These are phyloP conservation scores for Tetragnatha versicolor DNA, from an alignment of 1,140 invertebrate species.

Conservation along the genomic window DNA sequence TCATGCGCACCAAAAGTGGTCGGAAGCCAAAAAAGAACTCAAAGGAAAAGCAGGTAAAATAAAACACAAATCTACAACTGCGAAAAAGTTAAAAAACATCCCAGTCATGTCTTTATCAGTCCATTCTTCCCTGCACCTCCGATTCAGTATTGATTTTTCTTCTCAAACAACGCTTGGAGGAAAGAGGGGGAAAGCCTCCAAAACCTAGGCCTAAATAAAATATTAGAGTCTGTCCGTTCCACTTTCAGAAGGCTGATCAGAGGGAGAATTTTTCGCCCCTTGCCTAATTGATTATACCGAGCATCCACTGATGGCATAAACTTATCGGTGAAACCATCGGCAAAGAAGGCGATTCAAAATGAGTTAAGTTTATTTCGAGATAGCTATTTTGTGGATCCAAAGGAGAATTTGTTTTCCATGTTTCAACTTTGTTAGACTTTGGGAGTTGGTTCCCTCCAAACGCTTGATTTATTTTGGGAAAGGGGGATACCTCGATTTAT, in stretches of 20 bases:
- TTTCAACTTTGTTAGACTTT: too few relatives aligned
- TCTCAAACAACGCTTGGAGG: conserved; percentile 22
- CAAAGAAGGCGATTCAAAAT: neutral
- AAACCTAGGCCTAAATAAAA: conserved; percentile 25
- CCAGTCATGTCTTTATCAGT: conserved; percentile 14
- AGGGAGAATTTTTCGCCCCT: neutral
- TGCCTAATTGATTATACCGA: conserved; percentile 29
- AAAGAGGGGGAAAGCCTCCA: conserved; percentile 15
- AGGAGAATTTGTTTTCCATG: too few relatives aligned
- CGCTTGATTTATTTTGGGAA: too few relatives aligned
- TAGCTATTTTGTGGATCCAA: too few relatives aligned
- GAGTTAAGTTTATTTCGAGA: too few relatives aligned
- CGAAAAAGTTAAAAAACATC: too few relatives aligned
- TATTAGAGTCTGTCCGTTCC: conserved; percentile 23
- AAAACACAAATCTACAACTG: neutral
- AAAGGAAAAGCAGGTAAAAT: neutral
- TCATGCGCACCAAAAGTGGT: neutral
- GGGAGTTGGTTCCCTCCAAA: too few relatives aligned
- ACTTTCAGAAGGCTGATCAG: conserved; percentile 3
- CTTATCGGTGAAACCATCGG: neutral
- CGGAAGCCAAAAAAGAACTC: neutral
- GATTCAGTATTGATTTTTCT: conserved; percentile 31
- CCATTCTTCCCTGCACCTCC: conserved; percentile 7
- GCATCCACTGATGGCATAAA: neutral
- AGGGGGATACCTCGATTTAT: too few relatives aligned